phyloP scores from a whole-genome alignment of 2,113 vertebrate genomes.

The Salvelinus namaycush region DNA sequence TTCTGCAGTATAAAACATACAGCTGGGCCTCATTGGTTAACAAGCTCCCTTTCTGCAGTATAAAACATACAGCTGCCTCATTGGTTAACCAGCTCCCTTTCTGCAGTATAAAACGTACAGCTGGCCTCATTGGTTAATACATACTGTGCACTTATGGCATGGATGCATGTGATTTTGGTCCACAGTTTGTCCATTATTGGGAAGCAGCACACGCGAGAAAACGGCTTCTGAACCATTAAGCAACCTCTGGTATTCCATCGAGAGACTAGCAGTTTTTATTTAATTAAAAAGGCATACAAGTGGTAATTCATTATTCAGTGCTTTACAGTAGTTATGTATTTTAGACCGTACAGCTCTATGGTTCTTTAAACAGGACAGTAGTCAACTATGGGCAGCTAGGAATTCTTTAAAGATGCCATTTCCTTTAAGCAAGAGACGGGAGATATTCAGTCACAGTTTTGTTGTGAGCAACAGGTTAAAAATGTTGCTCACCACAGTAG shows the following conservation, averaged over 20 bases:
- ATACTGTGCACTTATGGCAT: not conserved
- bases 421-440: not conserved
- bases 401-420: too few relatives aligned
- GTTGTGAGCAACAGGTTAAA: not conserved
- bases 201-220: not conserved
- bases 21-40: too few relatives aligned
- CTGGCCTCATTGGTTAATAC: not conserved
- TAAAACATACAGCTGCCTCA: not conserved
- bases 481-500: conserved; percentile 8
- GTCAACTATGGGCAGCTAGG: too few relatives aligned
- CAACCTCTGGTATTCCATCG: not conserved
- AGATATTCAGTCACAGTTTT: not conserved
- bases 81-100: not conserved
- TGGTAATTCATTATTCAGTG: not conserved
- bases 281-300: not conserved
- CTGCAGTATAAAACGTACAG: not conserved
- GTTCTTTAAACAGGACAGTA: too few relatives aligned
- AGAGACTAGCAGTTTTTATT: not conserved
- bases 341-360: too few relatives aligned
- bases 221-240: not conserved
- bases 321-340: not conserved
- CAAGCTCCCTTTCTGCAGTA: too few relatives aligned
- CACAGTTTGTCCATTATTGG: not conserved
- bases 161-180: not conserved
- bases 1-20: too few relatives aligned